Percentiles rank a stretch among this genome's conserved stretches.
phyloP scores from a whole-genome alignment of 30 jellyfish, hydroid and myxozoan genomes.

The Aurelia coerulea region DNA sequence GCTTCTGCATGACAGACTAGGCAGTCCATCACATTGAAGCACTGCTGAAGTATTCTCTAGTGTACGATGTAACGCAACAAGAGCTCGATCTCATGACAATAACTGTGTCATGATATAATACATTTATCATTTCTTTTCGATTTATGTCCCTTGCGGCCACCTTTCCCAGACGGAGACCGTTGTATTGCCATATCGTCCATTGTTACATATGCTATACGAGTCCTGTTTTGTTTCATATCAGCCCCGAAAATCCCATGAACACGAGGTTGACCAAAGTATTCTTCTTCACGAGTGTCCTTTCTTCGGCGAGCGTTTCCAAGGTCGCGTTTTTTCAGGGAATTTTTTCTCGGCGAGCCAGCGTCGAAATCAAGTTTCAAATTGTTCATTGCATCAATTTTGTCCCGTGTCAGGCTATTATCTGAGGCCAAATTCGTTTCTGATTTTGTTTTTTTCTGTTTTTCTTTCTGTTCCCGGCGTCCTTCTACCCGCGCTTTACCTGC shows the following conservation, averaged over 20 bases:
- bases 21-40: too few species aligned
- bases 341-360: constrained; percentile 79
- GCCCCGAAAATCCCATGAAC: constrained; percentile 88
- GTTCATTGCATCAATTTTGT: constrained; percentile 73
- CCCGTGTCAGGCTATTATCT: constrained; percentile 39
- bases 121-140: constrained; percentile 77
- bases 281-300: constrained; percentile 62
- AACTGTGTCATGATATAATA: constrained; percentile 59
- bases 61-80: too few species aligned
- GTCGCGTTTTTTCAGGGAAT: constrained; percentile 69
- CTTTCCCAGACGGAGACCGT: constrained; percentile 57
- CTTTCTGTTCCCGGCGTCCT: constrained; percentile 94
- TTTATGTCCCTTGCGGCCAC: constrained; percentile 62
- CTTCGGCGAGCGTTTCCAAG: constrained; percentile 72
- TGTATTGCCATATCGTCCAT: constrained; percentile 97
- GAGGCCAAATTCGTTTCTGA: constrained; percentile 86
- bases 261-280: constrained; percentile 75
- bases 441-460: constrained; percentile 84
- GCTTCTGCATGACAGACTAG: too few species aligned
- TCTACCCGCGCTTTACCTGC: constrained; percentile 90
- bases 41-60: too few species aligned
- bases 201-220: constrained; percentile 93
- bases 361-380: constrained; percentile 72
- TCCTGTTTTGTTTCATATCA: constrained; percentile 77
- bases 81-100: too few species aligned